Percentiles rank a stretch among this genome's conserved stretches.
These are phyloP conservation scores for Aurelia aurita complex sp. Pacific DNA, from an alignment of 30 jellyfish, hydroid and myxozoan genomes.

Conservation along the genomic window DNA sequence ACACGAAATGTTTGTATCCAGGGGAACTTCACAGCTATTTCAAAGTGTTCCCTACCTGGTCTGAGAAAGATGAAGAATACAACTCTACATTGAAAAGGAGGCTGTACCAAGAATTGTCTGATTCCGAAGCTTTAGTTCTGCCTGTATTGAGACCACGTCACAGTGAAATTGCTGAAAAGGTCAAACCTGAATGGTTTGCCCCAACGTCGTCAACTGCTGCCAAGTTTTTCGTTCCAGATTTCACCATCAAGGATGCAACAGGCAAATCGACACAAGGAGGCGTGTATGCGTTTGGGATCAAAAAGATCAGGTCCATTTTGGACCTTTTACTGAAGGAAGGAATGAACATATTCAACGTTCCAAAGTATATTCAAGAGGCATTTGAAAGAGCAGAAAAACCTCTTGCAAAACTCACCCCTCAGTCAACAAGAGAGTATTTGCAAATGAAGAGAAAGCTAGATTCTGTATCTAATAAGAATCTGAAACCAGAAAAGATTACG, in stretches of 20 bases:
- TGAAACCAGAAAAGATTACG: background rate
- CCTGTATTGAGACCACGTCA: background rate
- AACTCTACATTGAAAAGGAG: background rate
- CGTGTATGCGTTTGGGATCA: background rate
- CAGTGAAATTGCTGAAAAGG: no score
- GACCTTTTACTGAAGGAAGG: background rate
- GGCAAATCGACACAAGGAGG: background rate
- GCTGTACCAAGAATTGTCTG: background rate
- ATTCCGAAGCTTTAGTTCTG: background rate
- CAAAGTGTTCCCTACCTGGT: no score
- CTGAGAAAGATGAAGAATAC: no score
- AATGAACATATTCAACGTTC: conserved; percentile 38
- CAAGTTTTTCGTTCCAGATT: conserved; percentile 9
- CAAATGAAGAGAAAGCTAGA: background rate
- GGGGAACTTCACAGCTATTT: no score
- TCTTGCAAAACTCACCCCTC: conserved; percentile 32
- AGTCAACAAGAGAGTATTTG: conserved; percentile 5
- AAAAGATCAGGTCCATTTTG: background rate
- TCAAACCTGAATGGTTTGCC: background rate
- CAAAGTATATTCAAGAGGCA: conserved; percentile 12
- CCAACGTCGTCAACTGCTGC: background rate
- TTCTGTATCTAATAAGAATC: background rate
- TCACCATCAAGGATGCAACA: no score
- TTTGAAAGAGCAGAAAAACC: conserved; percentile 29
- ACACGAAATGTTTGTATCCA: no score